Evolutionary conservation across 2,888 invertebrate species (phyloP), one percentile per base, ranked within the genome.

Genomic region (Matsumyia berberina): DNA sequence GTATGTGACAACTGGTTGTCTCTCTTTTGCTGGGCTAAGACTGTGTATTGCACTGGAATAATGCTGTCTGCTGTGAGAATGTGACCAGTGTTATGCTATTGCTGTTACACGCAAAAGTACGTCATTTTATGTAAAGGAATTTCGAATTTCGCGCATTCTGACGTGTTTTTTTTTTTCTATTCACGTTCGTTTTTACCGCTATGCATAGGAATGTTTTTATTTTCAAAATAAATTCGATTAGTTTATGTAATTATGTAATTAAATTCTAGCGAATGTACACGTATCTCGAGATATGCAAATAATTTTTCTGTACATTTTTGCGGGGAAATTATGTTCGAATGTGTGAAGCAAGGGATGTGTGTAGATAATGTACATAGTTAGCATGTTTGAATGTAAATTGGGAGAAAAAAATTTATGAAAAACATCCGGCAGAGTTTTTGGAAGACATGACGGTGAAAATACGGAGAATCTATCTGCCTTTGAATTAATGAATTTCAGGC

Each of bases 141-240:
- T 81, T 73, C 8, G 24, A 24, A 37, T 35, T 44, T 80, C 60
- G 80, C 74, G 74, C 42, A 69, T 80, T 74, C 53, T 17, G 44
- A 80, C 51, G 29, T 9, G 4, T 4, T 4, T 4, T 24, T 19
- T 37, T 6, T 67, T 39, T 35, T 31, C 29, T 35, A 37, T n/a
- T 31, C 2, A 58, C 77, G 72, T 66, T 66, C 19, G 66, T 29
- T 39, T 37, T 46, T 62, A 24, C 31, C 24, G n/a, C n/a, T 60
- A 70, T 72, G 66, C 82, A 78, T 73, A 42, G 82, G 82, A 82
- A 82, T 73, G 82, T 53, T 60, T 62, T 67, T 72, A 53, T 58
- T 58, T 58, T 39, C 15, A 29, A 42, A 49, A 35, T 42, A 19
- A 39, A 29, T 19, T 24, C 19, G 19, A 60, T 58, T 67, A 44